phyloP scores from a whole-genome alignment of 2,888 invertebrate genomes.

The Tipula confusa region DNA sequence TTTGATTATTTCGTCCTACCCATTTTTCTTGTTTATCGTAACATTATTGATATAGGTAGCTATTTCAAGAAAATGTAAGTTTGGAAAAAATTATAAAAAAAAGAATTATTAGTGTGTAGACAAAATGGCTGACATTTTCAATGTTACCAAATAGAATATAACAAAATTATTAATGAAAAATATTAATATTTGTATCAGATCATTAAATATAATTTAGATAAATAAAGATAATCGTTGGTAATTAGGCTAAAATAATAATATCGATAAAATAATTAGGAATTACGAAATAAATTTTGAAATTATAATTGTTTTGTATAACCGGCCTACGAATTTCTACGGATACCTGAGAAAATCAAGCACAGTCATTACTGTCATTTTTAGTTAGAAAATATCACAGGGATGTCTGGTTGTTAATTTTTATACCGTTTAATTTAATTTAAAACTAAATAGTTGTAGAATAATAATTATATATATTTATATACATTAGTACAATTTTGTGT shows the following conservation, averaged over 20 bases:
- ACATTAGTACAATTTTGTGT: neutral
- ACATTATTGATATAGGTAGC: neutral
- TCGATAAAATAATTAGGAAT: neutral
- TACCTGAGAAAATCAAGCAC: neutral
- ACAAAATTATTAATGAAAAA: neutral
- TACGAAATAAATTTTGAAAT: neutral
- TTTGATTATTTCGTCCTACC: neutral
- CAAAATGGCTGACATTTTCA: constrained; percentile 13
- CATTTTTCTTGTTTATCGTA: neutral
- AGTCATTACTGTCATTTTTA: constrained; percentile 9
- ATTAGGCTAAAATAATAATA: neutral
- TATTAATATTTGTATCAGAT: neutral
- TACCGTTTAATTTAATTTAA: constrained; percentile 16
- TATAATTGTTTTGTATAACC: neutral
- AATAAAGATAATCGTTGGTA: neutral
- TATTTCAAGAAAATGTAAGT: neutral
- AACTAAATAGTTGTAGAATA: neutral
- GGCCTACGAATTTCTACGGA: neutral
- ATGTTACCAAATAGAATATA: neutral
- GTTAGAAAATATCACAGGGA: neutral
- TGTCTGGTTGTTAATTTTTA: constrained; percentile 27
- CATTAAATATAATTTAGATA: neutral
- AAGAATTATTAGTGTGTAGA: neutral
- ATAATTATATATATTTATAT: neutral
- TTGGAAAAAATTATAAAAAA: neutral